A percentile compares a stretch with the other conserved stretches of the same genome.
These are phyloP conservation scores for Drosophila lutescens DNA, from an alignment of 2,888 invertebrate species.

Conservation along the genomic window DNA sequence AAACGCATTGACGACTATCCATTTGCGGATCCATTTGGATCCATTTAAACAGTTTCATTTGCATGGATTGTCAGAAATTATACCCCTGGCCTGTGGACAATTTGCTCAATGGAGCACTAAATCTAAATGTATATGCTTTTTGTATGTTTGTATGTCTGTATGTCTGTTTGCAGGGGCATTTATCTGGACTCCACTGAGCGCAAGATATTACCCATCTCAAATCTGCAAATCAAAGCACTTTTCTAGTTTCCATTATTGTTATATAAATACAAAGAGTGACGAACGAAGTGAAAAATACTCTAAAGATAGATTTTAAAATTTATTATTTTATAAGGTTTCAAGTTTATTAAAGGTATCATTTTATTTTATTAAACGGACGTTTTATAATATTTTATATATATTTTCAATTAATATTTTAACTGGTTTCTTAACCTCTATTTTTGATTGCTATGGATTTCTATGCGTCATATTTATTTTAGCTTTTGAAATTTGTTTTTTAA, in stretches of 20 bases:
- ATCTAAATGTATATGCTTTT: conserved; percentile 21
- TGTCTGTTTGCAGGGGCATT: conserved; percentile 12
- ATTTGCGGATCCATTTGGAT: conserved; percentile 29
- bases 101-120: conserved; percentile 43
- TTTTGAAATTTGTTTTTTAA: background rate
- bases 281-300: background rate
- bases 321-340: too few relatives aligned
- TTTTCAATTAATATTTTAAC: too few relatives aligned
- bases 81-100: conserved; percentile 23
- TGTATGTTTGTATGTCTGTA: too few relatives aligned
- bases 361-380: too few relatives aligned
- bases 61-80: conserved; percentile 28
- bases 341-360: too few relatives aligned
- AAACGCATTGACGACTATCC: conserved; percentile 13
- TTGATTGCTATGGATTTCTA: too few relatives aligned
- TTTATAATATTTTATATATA: too few relatives aligned
- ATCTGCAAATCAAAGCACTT: conserved; percentile 47
- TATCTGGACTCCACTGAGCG: conserved; percentile 35
- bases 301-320: background rate
- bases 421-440: too few relatives aligned
- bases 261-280: conserved; percentile 12
- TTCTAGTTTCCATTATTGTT: conserved; percentile 46
- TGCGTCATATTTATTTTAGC: too few relatives aligned
- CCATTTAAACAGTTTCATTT: conserved; percentile 28
- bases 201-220: conserved; percentile 31